Conservation (phyloP, 2,797 vertebrate genomes). For the Pangasius mekongensis region DNA sequence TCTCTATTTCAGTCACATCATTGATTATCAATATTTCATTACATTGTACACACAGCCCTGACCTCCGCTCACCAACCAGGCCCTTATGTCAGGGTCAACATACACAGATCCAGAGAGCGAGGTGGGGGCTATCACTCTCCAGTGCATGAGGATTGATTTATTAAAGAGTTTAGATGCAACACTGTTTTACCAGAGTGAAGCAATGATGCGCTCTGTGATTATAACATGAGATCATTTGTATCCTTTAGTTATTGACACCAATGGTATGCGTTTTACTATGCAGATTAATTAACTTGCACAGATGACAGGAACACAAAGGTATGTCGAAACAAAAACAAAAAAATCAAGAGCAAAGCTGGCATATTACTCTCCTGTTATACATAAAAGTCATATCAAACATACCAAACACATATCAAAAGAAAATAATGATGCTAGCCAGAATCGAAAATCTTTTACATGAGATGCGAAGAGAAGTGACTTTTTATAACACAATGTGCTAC, state of each 20-base stretch:
- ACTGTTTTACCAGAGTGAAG: neutral
- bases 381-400: neutral
- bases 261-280: neutral
- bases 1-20: conserved; percentile 57
- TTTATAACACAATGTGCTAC: neutral
- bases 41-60: conserved; percentile 52
- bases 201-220: neutral
- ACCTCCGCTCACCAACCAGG: conserved; percentile 46
- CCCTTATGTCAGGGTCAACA: conserved; percentile 40
- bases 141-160: conserved; percentile 26
- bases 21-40: conserved; percentile 66
- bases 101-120: neutral
- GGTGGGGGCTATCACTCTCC: conserved; percentile 5
- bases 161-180: neutral
- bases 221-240: neutral
- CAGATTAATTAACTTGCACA: neutral
- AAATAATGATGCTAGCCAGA: neutral
- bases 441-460: neutral
- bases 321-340: neutral
- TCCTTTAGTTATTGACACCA: neutral
- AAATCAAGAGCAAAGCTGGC: neutral
- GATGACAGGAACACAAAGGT: neutral
- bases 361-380: neutral
- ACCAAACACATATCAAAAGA: neutral
- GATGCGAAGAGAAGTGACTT: neutral